Evolutionary conservation across 2,113 vertebrate genomes (phyloP).

Genomic region (Tor tambroides): DNA sequence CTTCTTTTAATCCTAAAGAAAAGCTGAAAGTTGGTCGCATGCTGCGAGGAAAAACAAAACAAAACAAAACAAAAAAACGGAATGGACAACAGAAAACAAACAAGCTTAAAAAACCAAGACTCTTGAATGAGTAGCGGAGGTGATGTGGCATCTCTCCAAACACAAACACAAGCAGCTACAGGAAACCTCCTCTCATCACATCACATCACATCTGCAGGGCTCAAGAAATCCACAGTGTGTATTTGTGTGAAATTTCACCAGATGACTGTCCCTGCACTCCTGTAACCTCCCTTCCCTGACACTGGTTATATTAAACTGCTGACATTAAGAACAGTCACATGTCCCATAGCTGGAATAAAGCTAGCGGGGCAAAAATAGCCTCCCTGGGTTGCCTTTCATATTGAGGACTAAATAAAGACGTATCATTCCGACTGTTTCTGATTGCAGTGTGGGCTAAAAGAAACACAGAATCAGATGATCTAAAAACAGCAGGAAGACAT

Average conservation of each 20-base stretch:
- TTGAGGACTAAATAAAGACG: slow-evolving; percentile 75
- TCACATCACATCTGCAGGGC: neutral
- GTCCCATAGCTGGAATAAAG: slow-evolving; percentile 60
- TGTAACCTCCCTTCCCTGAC: slow-evolving; percentile 61
- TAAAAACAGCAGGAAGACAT: slow-evolving; percentile 35
- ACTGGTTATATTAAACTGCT: slow-evolving; percentile 73
- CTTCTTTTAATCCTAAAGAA: neutral
- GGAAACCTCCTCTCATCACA: neutral
- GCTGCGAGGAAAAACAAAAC: neutral
- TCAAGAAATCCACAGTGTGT: neutral
- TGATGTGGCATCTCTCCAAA: neutral
- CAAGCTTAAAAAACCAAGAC: neutral
- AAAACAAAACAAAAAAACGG: neutral
- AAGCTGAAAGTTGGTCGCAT: neutral
- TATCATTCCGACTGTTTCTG: slow-evolving; percentile 75
- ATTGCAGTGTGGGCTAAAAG: slow-evolving; percentile 74
- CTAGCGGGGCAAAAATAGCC: slow-evolving; percentile 76
- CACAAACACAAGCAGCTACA: neutral
- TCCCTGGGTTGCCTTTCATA: slow-evolving; percentile 81
- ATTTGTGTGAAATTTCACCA: slow-evolving; percentile 64
- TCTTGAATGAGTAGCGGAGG: neutral
- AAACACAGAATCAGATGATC: slow-evolving; percentile 31
- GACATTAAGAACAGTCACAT: slow-evolving; percentile 76
- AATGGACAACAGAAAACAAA: neutral
- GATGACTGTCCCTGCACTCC: slow-evolving; percentile 37